Evolutionary conservation across 2,113 vertebrate species (phyloP).

Genomic region (Suricata suricatta): DNA sequence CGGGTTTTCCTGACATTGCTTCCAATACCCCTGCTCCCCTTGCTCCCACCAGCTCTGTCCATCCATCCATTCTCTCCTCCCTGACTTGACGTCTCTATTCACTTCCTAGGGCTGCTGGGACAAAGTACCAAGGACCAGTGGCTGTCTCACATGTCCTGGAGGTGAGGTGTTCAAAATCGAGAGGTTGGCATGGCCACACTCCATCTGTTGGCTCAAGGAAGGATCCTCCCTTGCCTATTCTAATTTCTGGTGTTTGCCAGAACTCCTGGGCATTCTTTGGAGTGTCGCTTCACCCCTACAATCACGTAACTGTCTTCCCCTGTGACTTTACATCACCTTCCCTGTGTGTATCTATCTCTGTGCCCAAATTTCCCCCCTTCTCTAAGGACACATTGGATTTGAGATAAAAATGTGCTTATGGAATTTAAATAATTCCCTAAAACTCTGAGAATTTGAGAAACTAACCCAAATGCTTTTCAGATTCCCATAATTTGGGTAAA

Average conservation of each 20-base stretch:
- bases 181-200: no score
- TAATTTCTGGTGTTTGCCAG: not conserved
- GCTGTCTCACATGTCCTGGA: not conserved
- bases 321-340: not conserved
- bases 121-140: not conserved
- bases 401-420: not conserved
- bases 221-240: not conserved
- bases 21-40: not conserved
- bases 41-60: not conserved
- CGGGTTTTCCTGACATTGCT: not conserved
- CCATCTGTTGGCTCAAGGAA: not conserved
- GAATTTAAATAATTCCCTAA: not conserved
- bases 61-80: not conserved
- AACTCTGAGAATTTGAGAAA: not conserved
- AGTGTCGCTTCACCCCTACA: not conserved
- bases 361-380: not conserved
- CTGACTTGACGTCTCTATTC: fast-evolving
- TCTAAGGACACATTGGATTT: not conserved
- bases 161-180: not conserved
- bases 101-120: not conserved
- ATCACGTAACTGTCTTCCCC: not conserved
- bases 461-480: not conserved
- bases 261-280: no score
- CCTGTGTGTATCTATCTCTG: not conserved
- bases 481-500: not conserved